Percentiles rank a stretch among this genome's conserved stretches.
phyloP scores from a whole-genome alignment of 2,888 invertebrate species.

The Prostheceraeus crozeri region DNA sequence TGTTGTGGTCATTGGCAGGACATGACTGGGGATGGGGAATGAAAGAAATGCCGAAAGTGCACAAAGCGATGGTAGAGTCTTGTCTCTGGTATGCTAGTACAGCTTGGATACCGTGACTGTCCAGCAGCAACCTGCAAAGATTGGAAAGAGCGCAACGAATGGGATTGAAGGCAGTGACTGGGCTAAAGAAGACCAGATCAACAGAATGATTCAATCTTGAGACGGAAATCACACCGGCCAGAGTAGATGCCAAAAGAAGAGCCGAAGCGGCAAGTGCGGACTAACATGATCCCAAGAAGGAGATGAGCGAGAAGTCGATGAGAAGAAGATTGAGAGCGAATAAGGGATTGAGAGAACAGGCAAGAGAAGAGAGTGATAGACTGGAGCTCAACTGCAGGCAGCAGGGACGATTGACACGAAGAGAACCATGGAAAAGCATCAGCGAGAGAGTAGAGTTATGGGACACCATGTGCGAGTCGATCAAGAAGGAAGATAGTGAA shows the following conservation, averaged over 20 bases:
- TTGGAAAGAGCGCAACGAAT: constrained; percentile 9
- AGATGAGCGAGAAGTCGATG: no score
- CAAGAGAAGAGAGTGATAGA: no score
- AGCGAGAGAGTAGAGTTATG: no score
- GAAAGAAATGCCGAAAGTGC: background rate
- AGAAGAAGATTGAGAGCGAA: no score
- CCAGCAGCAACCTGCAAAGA: background rate
- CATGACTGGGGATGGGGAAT: constrained; percentile 19
- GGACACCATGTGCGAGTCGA: no score
- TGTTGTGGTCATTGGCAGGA: constrained; percentile 11
- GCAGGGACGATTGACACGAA: no score
- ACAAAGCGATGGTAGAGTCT: constrained; percentile 15
- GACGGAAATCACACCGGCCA: background rate
- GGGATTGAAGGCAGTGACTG: background rate
- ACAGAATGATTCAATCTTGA: background rate
- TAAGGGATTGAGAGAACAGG: no score
- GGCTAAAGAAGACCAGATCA: background rate
- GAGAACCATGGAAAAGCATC: no score
- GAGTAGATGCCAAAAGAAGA: constrained; percentile 18
- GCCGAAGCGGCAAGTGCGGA: no score
- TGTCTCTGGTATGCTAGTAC: constrained; percentile 9
- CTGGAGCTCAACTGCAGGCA: no score
- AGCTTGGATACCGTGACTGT: constrained; percentile 21
- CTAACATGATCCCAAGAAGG: no score
- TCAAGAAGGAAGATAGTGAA: no score